Percentiles rank a stretch among this genome's conserved stretches.
Conservation (phyloP, 1,140 invertebrate species). For the Drosophila kepulauana region DNA sequence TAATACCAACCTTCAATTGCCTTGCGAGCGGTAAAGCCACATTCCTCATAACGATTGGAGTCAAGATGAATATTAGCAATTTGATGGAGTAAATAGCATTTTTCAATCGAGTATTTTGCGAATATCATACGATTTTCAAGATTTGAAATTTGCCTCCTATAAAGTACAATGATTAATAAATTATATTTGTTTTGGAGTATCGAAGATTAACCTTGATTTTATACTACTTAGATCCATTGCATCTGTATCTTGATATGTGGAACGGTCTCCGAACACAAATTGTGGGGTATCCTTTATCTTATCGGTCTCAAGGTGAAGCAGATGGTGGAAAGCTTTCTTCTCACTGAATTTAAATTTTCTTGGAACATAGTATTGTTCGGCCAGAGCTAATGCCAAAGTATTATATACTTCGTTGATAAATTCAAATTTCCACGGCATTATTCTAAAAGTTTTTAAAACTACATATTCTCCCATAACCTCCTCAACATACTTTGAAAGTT, state of each 20-base stretch:
- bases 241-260: slow-evolving; percentile 60
- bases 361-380: slow-evolving; percentile 60
- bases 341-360: slow-evolving; percentile 24
- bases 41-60: slow-evolving; percentile 65
- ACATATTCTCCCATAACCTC: slow-evolving; percentile 79
- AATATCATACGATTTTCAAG: slow-evolving; percentile 61
- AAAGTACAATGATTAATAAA: background rate
- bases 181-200: background rate
- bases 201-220: slow-evolving; percentile 44
- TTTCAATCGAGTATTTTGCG: slow-evolving; percentile 73
- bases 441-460: slow-evolving; percentile 68
- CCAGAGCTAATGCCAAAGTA: slow-evolving; percentile 65
- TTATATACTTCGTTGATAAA: slow-evolving; percentile 81
- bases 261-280: slow-evolving; percentile 76
- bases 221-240: slow-evolving; percentile 30
- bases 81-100: slow-evolving; percentile 72
- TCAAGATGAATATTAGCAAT: slow-evolving; percentile 65
- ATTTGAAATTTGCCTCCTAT: slow-evolving; percentile 35
- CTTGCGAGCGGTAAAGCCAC: slow-evolving; percentile 66
- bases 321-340: slow-evolving; percentile 35
- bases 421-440: slow-evolving; percentile 82
- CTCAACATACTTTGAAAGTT: slow-evolving; percentile 63
- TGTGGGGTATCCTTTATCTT: slow-evolving; percentile 51
- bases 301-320: slow-evolving; percentile 53
- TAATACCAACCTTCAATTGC: slow-evolving; percentile 53